Evolutionary conservation across 2,113 vertebrate species (phyloP).

Genomic region (Calypte anna): DNA sequence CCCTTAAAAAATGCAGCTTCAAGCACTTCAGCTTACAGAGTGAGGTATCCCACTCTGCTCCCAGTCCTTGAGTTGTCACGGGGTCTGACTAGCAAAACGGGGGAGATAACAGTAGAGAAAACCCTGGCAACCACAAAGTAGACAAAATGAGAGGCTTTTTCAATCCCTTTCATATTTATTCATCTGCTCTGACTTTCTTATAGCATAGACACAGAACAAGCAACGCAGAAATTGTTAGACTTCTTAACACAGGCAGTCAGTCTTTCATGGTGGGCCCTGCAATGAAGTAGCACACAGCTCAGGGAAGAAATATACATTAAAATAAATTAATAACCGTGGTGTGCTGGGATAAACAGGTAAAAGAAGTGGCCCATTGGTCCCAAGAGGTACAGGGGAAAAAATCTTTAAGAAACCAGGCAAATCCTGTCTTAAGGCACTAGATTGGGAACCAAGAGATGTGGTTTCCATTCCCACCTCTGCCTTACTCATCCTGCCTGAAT

Average conservation of each 20-base stretch:
- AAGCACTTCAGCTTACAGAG: neutral
- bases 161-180: neutral
- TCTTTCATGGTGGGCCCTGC: neutral
- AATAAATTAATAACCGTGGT: neutral
- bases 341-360: neutral
- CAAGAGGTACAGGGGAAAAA: neutral
- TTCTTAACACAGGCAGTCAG: neutral
- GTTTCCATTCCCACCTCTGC: neutral
- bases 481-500: neutral
- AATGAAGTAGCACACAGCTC: rapidly evolving
- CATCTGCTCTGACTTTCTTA: neutral
- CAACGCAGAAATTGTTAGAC: neutral
- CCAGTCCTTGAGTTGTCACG: neutral
- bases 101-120: neutral
- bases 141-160: neutral
- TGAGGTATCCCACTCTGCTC: neutral
- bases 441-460: neutral
- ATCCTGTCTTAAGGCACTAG: neutral
- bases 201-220: neutral
- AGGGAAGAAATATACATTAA: neutral
- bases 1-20: neutral
- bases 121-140: neutral
- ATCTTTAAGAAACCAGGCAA: neutral
- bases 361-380: neutral
- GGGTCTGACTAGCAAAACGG: neutral